Evolutionary conservation across 2,113 vertebrate genomes (phyloP).

Genomic region (Malurus cyaneus): DNA sequence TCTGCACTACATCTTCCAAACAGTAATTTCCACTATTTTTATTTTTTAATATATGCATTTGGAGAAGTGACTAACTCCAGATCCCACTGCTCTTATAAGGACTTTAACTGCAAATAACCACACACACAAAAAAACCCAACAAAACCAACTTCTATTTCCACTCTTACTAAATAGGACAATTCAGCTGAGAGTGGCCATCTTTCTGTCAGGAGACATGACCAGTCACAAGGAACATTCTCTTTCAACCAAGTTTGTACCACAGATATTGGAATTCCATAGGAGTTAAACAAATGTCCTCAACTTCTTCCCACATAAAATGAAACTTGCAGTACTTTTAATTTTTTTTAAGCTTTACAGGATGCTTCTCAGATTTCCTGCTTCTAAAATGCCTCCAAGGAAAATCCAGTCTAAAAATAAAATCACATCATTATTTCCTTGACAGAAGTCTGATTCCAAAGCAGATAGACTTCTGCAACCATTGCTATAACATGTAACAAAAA

Average conservation of each 20-base stretch:
- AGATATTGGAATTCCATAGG: not conserved
- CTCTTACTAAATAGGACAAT: not conserved
- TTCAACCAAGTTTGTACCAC: not conserved
- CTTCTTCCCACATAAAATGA: not conserved
- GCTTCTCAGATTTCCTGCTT: not conserved
- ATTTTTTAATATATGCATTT: not conserved
- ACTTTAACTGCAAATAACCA: not conserved
- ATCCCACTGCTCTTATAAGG: not conserved
- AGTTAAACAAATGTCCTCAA: not conserved
- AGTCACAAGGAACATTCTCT: not conserved
- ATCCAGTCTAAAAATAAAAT: slow-evolving; percentile 5
- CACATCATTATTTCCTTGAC: not conserved
- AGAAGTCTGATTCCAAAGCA: not conserved
- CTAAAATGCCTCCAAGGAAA: slow-evolving; percentile 7
- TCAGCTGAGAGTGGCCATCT: not conserved
- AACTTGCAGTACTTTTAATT: not conserved
- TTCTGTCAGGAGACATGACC: not conserved
- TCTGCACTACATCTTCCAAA: not conserved
- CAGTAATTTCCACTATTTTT: not conserved
- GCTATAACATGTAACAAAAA: not conserved
- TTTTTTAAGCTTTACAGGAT: not conserved
- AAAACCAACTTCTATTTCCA: not conserved
- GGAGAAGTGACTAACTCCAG: not conserved
- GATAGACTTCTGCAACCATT: not conserved
- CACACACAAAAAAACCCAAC: not conserved